These are phyloP conservation scores for Peromyscus melanophrys DNA, from an alignment of 2,797 vertebrate genomes.

Conservation along the genomic window DNA sequence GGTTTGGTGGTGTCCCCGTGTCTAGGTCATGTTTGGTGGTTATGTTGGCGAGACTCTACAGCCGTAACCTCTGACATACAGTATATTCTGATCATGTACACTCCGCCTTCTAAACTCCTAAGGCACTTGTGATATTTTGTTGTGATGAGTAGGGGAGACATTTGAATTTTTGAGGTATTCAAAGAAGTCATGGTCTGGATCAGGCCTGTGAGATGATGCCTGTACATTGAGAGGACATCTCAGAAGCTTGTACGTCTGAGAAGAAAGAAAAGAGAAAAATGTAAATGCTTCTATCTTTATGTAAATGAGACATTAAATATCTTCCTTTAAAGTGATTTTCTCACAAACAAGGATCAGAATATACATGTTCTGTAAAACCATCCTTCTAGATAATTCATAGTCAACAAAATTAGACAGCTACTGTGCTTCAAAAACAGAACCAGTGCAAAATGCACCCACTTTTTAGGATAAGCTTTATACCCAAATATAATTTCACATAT, in stretches of 20 bases:
- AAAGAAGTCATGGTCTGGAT: not conserved
- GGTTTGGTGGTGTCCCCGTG: not conserved
- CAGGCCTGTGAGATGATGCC: not conserved
- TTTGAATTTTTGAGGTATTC: conserved; percentile 31
- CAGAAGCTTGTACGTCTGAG: conserved; percentile 3
- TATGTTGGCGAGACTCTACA: not conserved
- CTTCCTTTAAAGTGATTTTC: conserved; percentile 53
- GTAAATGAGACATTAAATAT: conserved; percentile 43
- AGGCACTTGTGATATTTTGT: conserved; percentile 46
- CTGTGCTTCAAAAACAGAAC: not conserved
- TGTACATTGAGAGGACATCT: not conserved
- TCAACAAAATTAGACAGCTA: conserved; percentile 37
- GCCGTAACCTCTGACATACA: not conserved
- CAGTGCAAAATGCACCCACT: not conserved
- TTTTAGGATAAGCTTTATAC: conserved; percentile 54
- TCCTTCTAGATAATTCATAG: conserved; percentile 60
- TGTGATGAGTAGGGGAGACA: not conserved
- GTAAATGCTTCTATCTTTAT: not conserved
- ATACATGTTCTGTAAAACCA: conserved; percentile 24
- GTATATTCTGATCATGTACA: not conserved
- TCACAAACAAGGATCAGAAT: conserved; percentile 25
- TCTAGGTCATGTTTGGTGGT: not conserved
- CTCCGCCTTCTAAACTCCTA: not conserved
- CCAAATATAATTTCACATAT: conserved; percentile 51
- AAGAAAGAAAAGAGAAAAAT: not conserved